Conservation (phyloP, 2,113 vertebrate species). For the Psammodynastes pulverulentus region DNA sequence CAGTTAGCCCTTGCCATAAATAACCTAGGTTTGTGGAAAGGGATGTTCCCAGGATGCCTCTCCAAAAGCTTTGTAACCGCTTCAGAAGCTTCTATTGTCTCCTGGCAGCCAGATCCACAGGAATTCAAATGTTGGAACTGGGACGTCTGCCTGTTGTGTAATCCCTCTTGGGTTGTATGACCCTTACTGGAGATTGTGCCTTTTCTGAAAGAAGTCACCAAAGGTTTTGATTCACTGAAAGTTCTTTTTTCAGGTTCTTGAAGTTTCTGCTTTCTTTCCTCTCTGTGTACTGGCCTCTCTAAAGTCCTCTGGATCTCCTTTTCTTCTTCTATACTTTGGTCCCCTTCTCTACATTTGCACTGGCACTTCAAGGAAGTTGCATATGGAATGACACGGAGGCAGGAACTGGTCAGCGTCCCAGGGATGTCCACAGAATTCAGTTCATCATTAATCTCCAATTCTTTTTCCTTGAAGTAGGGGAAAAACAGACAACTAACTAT, state of each 20-base stretch:
- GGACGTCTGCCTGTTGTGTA: conserved; percentile 42
- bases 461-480: conserved; percentile 66
- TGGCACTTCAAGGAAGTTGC: conserved; percentile 19
- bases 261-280: conserved; percentile 31
- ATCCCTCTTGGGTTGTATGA: not conserved
- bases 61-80: conserved; percentile 71
- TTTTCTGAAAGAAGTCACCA: not conserved
- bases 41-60: conserved; percentile 59
- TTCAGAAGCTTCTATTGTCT: conserved; percentile 28
- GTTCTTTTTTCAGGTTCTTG: not conserved
- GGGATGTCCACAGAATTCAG: conserved; percentile 49
- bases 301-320: conserved; percentile 26
- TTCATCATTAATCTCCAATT: conserved; percentile 57
- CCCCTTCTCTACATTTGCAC: conserved; percentile 33
- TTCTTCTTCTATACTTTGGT: conserved; percentile 29
- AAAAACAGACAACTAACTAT: not conserved
- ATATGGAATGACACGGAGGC: conserved; percentile 57
- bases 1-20: conserved; percentile 69
- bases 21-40: conserved; percentile 75
- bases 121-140: conserved; percentile 43
- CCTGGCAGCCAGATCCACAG: not conserved
- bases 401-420: conserved; percentile 27
- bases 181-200: conserved; percentile 5
- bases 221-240: not conserved
- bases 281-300: conserved; percentile 35